Percentiles rank a stretch among this genome's conserved stretches.
Evolutionary conservation across 2,797 vertebrate genomes (phyloP).

Genomic region (Enteromius argenteus): DNA sequence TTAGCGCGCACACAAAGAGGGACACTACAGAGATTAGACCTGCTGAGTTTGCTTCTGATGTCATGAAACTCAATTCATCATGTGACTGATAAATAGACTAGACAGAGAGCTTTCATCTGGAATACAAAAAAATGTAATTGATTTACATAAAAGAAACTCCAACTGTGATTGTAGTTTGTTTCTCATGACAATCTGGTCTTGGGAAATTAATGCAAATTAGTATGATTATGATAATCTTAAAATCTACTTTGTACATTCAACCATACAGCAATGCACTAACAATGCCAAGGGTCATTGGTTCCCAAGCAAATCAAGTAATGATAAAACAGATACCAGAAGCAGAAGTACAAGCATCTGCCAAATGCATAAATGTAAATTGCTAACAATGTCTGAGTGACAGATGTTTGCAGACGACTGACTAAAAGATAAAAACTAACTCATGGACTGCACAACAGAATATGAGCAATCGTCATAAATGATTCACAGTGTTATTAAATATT

Average conservation of each 20-base stretch:
- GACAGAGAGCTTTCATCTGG: background rate
- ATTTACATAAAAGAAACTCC: constrained; percentile 3
- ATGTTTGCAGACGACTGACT: background rate
- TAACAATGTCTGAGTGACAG: background rate
- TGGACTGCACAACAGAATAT: constrained; percentile 13
- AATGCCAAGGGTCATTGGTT: background rate
- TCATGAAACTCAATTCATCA: background rate
- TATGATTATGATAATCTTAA: background rate
- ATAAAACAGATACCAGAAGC: background rate
- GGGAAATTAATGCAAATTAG: background rate
- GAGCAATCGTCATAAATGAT: constrained; percentile 71
- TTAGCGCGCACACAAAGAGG: constrained; percentile 70
- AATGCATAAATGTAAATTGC: background rate
- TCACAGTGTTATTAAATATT: constrained; percentile 79
- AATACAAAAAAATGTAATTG: background rate
- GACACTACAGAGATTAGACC: constrained; percentile 60
- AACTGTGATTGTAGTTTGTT: background rate
- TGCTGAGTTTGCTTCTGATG: background rate
- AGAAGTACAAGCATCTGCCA: background rate
- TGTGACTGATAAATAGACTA: background rate
- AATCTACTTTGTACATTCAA: background rate
- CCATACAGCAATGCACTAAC: background rate
- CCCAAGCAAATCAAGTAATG: background rate
- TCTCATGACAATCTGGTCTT: background rate
- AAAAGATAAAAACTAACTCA: constrained; percentile 7